Evolutionary conservation across 53 echinoderm and acorn worm genomes (phyloP), one percentile per base, ranked within the genome.

Genomic region (Temnopleurus reevesii): DNA sequence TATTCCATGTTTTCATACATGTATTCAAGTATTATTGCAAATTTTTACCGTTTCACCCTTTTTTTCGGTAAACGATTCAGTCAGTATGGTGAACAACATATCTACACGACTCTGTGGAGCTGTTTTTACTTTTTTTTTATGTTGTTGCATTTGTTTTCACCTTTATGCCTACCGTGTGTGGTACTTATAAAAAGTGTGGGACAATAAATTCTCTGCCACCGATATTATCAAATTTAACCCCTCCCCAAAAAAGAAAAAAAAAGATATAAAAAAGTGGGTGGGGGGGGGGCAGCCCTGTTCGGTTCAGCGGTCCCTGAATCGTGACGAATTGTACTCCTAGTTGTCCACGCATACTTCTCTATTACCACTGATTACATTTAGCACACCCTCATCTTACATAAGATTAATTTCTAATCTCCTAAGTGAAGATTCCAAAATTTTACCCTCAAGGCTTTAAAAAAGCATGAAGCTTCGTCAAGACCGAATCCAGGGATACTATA

Each of bases 401-500:
- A 36, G 71, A 71, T 71, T 71, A 71, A 71, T 38, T 71, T 71
- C 71, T 41, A 71, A 71, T 71, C 71, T 71, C 38, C 8, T 71
- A 71, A 71, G 41, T n/a, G 41, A 71, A 71, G 71, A 71, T 71
- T 71, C 6, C 71, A 41, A 19, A 71, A 26, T 71, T 25, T 41
- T 41, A 19, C 71, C 41, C 71, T 18, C 8, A 71, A 71, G 38
- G 41, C 18, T 33, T 34, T 18, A n/a, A 38, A 41, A 71, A 71
- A 21, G 23, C 41, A 41, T 41, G n/a, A n/a, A n/a, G n/a, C 8
- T n/a, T 12, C 23, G 41, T 10, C 13, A 21, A 19, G 71, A 71
- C 15, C 19, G 71, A n/a, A 71, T 27, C n/a, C 1, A 19, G 3
- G 27, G 12, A 79, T 26, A 47, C 36, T 51, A 28, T 46, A 0